These are phyloP conservation scores for Columbina picui DNA, from an alignment of 2,113 vertebrate genomes.

Conservation along the genomic window DNA sequence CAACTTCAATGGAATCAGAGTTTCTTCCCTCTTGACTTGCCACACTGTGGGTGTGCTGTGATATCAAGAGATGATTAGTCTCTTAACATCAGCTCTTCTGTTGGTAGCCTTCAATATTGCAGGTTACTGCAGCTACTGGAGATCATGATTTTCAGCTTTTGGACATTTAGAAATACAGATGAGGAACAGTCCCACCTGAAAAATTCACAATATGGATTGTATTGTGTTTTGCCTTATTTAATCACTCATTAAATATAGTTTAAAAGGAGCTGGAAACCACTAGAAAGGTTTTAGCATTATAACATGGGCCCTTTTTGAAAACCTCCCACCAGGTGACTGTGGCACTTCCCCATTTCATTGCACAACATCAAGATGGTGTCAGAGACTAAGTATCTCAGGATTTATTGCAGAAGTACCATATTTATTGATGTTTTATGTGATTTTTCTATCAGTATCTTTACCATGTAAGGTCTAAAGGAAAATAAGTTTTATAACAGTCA, in stretches of 20 bases:
- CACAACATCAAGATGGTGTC: not conserved
- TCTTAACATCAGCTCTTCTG: not conserved
- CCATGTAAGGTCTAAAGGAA: constrained; percentile 15
- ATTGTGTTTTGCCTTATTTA: not conserved
- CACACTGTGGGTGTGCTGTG: not conserved
- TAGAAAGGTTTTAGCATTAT: not conserved
- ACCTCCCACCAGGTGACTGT: not conserved
- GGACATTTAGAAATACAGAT: not conserved
- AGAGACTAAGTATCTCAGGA: not conserved
- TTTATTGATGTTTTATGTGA: not conserved
- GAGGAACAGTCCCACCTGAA: not conserved
- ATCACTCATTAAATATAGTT: not conserved
- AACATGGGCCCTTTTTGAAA: not conserved
- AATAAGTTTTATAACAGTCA: constrained; percentile 40
- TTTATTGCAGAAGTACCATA: not conserved
- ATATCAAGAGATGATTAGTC: not conserved
- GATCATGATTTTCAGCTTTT: not conserved
- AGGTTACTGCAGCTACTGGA: not conserved
- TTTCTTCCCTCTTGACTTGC: not conserved
- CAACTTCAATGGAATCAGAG: not conserved
- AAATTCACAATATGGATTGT: not conserved
- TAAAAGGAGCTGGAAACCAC: not conserved
- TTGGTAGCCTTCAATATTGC: not conserved
- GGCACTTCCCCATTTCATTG: not conserved
- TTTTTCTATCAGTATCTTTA: not conserved